Conservation (phyloP, 1,140 invertebrate species). For the Ceratosolen fusciceps region DNA sequence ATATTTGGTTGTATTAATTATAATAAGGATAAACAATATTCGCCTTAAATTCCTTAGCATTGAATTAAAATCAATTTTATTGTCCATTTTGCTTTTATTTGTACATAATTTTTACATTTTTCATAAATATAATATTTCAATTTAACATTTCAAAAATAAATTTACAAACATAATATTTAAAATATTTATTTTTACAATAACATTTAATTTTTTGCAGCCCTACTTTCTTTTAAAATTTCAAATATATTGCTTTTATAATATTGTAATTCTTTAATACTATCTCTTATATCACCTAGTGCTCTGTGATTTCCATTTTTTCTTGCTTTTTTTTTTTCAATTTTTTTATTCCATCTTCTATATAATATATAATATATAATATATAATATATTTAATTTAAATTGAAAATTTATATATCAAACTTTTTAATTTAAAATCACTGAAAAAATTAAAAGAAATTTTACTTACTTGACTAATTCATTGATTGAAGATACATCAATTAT, state of each 20-base stretch:
- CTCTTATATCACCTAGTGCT: slow-evolving; percentile 86
- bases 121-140: neutral
- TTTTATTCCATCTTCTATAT: slow-evolving; percentile 81
- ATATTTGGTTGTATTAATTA: too few relatives aligned
- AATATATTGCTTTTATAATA: slow-evolving; percentile 77
- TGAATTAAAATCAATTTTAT: too few relatives aligned
- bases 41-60: too few relatives aligned
- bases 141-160: neutral
- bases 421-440: neutral
- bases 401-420: neutral
- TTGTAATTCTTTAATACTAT: slow-evolving; percentile 89
- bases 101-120: neutral
- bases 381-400: neutral
- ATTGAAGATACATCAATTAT: slow-evolving; percentile 93
- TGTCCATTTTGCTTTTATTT: neutral
- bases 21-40: too few relatives aligned
- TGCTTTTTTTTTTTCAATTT: slow-evolving; percentile 74
- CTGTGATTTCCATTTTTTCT: slow-evolving; percentile 82
- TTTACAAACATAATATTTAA: neutral
- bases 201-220: neutral
- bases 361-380: slow-evolving; percentile 50
- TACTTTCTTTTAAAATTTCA: neutral
- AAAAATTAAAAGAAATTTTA: slow-evolving; percentile 15
- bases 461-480: slow-evolving; percentile 84
- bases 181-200: neutral